Percentiles rank a stretch among this genome's conserved stretches.
These are phyloP conservation scores for Gnathonemus longibarbis DNA, from an alignment of 2,113 vertebrate genomes.

Conservation along the genomic window DNA sequence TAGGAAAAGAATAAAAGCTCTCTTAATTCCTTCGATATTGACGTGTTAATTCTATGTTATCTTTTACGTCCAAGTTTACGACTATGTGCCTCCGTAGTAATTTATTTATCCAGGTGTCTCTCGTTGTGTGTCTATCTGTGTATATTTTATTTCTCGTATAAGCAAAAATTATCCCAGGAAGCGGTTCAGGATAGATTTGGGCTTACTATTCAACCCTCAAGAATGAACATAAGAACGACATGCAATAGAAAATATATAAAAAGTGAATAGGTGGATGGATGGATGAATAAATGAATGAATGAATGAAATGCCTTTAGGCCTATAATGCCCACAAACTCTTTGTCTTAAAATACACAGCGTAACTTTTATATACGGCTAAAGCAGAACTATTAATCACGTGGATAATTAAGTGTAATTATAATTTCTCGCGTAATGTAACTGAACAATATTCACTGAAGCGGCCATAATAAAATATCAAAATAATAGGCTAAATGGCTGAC, in stretches of 20 bases:
- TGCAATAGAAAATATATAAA: neutral
- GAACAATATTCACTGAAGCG: neutral
- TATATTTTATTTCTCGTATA: neutral
- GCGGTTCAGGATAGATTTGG: neutral
- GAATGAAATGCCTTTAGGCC: neutral
- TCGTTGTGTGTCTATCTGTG: neutral
- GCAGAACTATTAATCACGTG: neutral
- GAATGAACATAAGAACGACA: neutral
- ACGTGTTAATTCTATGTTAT: neutral
- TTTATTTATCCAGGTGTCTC: neutral
- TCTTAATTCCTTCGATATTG: neutral
- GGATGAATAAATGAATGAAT: neutral
- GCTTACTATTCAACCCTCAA: neutral
- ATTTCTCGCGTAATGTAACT: neutral
- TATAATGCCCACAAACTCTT: neutral
- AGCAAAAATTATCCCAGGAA: neutral
- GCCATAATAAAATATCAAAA: neutral
- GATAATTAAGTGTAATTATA: neutral
- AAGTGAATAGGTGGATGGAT: neutral
- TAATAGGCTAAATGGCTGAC: neutral
- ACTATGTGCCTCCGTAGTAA: neutral
- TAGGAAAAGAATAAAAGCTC: neutral
- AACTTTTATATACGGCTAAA: neutral
- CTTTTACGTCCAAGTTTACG: neutral
- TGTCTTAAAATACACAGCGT: neutral